Conservation (phyloP, 2,797 vertebrate species). For the Podarcis siculus region DNA sequence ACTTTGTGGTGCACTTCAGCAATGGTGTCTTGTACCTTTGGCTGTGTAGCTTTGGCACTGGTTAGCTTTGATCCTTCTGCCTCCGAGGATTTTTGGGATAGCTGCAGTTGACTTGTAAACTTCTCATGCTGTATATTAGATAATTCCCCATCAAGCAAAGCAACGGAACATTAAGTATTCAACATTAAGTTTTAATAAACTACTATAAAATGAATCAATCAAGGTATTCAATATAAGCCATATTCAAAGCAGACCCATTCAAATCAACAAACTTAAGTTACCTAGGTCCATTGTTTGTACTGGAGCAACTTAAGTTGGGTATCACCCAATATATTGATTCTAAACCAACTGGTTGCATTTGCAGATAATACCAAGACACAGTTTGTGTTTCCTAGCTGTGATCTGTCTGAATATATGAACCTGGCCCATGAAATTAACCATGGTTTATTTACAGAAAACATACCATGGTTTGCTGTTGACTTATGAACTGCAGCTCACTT, state of each 20-base stretch:
- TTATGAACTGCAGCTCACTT: not conserved
- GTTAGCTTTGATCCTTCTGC: slow-evolving; percentile 82
- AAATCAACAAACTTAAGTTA: no score
- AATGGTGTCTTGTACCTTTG: slow-evolving; percentile 69
- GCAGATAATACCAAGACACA: no score
- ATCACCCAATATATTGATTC: not conserved
- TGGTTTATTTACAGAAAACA: not conserved
- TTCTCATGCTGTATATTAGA: slow-evolving; percentile 90
- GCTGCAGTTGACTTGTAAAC: slow-evolving; percentile 95
- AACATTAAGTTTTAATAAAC: fast-evolving
- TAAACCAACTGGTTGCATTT: not conserved
- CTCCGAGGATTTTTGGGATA: slow-evolving; percentile 89
- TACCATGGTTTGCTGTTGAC: not conserved
- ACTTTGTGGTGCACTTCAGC: slow-evolving; percentile 73
- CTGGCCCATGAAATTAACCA: not conserved
- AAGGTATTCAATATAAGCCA: no score
- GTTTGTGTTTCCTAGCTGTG: no score
- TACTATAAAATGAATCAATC: not conserved
- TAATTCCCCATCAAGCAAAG: not conserved
- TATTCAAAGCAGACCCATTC: no score
- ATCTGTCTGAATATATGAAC: not conserved
- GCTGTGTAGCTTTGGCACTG: slow-evolving; percentile 80
- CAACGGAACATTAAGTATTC: not conserved
- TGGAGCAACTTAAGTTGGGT: no score
- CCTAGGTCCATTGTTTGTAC: no score